A percentile compares a stretch with the other conserved stretches of the same genome.
phyloP scores from a whole-genome alignment of 1,140 invertebrate genomes.

The Colletes gigas region DNA sequence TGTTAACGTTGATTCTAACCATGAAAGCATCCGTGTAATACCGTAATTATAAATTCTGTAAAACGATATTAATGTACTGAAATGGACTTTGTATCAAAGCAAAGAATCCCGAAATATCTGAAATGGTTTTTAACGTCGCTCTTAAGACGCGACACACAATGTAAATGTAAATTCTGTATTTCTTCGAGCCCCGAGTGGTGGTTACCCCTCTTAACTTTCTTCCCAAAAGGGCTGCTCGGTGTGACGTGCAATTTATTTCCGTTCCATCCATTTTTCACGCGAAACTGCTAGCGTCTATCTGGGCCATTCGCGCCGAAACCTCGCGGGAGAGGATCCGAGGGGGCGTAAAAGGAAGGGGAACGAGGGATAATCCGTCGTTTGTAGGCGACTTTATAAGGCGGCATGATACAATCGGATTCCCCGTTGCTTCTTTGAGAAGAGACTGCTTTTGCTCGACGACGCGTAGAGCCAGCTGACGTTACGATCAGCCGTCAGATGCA shows the following conservation, averaged over 20 bases:
- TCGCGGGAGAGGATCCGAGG: not conserved
- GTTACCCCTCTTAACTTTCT: not conserved
- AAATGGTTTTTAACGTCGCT: too few species aligned
- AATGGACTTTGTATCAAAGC: too few species aligned
- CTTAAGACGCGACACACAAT: not conserved
- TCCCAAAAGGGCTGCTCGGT: not conserved
- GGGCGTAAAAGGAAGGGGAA: not conserved
- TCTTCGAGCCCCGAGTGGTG: too few species aligned
- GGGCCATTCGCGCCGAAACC: not conserved
- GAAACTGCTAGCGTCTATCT: not conserved
- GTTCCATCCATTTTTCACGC: slow-evolving; percentile 1
- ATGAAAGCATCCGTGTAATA: too few species aligned
- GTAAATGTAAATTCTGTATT: not conserved
- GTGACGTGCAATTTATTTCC: slow-evolving; percentile 13
- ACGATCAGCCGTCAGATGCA: not conserved
- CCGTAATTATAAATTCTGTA: too few species aligned
- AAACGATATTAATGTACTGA: too few species aligned
- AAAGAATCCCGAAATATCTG: too few species aligned
- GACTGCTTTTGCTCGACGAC: not conserved
- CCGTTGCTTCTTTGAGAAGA: not conserved
- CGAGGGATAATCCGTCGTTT: slow-evolving; percentile 28
- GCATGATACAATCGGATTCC: slow-evolving; percentile 12
- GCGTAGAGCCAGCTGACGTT: not conserved
- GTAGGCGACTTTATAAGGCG: slow-evolving; percentile 14
- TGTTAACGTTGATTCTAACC: too few species aligned